Evolutionary conservation across 2,113 vertebrate genomes (phyloP), one percentile per base, ranked within the genome.

Genomic region (Eulemur rufifrons): DNA sequence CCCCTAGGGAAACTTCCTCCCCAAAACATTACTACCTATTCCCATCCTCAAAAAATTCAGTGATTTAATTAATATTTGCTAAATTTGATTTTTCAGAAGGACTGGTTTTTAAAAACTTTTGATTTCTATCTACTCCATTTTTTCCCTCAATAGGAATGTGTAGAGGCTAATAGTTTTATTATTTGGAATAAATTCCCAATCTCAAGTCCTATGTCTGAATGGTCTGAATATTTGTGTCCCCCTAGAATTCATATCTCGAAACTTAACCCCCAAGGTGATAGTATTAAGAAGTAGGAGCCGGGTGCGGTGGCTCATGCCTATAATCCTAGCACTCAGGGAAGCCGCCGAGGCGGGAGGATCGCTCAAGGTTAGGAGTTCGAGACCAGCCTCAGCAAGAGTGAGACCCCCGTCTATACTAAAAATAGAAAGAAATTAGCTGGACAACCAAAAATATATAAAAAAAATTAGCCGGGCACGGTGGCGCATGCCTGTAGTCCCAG

Each of bases 121-220:
- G 39, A 92, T 54, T 80, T 74, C 4, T 81, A 39, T 89, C 21
- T 80, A 39, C 20, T 76, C 12, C 39, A 39, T 80, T 50, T 56
- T 71, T 13, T 34, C 23, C 29, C 17, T 56, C 77, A 76, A n/a
- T 39, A 83, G 6, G 47, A 78, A 73, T 59, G 7, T 37, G 32
- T 25, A 86, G 34, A 95, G 61, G 45, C 29, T 78, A 71, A 89
- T 83, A 78, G 23, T 92, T 88, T 68, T 82, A 18, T 89, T 94
- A 82, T 63, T 84, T 45, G 50, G 27, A 77, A 50, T 45, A 77
- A 92, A 76, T 82, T 84, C 15, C 39, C 64, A 27, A 27, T 66
- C 29, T 21, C 34, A 96, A 66, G 11, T 45, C 12, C 64, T 69
- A 14, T 23, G 10, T 68, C 9, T 68, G 61, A 52, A 21, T 39